Base-by-base conservation (phyloP, 2,113 vertebrate genomes). In the Paralichthys olivaceus region DNA sequence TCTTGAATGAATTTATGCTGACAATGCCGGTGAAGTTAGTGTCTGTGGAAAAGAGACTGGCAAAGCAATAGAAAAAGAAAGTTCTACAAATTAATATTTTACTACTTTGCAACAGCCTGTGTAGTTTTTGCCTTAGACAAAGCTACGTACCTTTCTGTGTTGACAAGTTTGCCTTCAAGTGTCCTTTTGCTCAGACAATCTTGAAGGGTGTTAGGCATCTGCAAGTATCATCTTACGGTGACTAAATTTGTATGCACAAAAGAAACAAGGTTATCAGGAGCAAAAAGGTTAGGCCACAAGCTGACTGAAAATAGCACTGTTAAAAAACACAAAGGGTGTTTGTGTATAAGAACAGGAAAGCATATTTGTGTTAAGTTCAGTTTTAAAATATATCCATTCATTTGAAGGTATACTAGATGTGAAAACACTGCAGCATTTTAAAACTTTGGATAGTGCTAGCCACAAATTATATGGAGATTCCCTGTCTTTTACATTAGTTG, bases 231-330 rank as follows among this genome's bases (percentile, higher is more conserved):
- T 45, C 43, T 81, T 79, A 67, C 75, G 53, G 12, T 26, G 32
- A 63, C 51, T 37, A 49, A 69, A 67, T 55, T 81, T 69, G 20
- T 62, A 54, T 54, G 40, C 49, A 45, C 19, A 29, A 23, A 58
- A 77, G 37, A 40, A 40, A 40, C 11, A 11, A 79, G 28, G 37
- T 83, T 83, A 62, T 62, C 54, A 20, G 26, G 15, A 69, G 28
- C 56, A 55, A 47, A 69, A n/a, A 26, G 56, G 59, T 67, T 58
- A 69, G 4, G 32, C 45, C 37, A 40, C 37, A 40, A 40, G 37
- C 37, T 40, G 37, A 40, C 12, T 40, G 37, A 40, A 40, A 40
- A 40, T 40, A 40, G 37, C 37, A 40, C 12, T 40, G 37, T 40
- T 40, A 13, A 3, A 29, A 29, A 29, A 29, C 5, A 5, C 28